These are phyloP conservation scores for Motacilla alba DNA, from an alignment of 2,113 vertebrate species.

Conservation along the genomic window DNA sequence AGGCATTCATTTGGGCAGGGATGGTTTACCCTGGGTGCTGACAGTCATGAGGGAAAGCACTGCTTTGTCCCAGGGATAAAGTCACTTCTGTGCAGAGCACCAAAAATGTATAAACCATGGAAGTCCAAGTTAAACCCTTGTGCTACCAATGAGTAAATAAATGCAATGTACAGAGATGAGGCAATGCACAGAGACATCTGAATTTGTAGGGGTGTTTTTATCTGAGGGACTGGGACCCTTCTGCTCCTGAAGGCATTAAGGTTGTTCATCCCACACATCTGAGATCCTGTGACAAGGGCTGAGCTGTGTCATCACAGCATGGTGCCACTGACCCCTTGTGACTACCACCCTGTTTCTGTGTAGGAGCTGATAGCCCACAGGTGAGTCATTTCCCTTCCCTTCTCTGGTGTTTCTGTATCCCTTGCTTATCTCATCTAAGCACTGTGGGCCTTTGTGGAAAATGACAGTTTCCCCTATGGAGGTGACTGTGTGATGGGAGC, in stretches of 20 bases:
- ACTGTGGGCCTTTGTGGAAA: neutral
- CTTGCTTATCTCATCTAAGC: neutral
- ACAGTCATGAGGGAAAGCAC: neutral
- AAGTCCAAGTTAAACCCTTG: neutral
- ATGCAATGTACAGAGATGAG: accelerated
- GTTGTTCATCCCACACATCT: neutral
- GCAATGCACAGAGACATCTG: neutral
- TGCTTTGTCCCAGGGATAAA: slow-evolving; percentile 4
- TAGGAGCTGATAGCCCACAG: neutral
- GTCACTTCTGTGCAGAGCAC: neutral
- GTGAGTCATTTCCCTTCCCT: slow-evolving; percentile 36
- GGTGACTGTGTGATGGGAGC: neutral
- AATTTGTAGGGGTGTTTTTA: neutral
- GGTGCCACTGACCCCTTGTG: neutral
- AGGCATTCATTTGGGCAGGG: neutral
- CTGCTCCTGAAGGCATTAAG: neutral
- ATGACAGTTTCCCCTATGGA: neutral
- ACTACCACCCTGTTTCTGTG: neutral
- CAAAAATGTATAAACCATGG: neutral
- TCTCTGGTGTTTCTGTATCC: neutral
- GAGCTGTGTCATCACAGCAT: neutral
- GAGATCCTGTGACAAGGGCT: neutral
- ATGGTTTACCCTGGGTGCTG: neutral
- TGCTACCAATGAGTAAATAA: neutral
- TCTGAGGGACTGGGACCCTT: neutral